Conservation (phyloP, 2,113 vertebrate species). For the Numenius arquata region DNA sequence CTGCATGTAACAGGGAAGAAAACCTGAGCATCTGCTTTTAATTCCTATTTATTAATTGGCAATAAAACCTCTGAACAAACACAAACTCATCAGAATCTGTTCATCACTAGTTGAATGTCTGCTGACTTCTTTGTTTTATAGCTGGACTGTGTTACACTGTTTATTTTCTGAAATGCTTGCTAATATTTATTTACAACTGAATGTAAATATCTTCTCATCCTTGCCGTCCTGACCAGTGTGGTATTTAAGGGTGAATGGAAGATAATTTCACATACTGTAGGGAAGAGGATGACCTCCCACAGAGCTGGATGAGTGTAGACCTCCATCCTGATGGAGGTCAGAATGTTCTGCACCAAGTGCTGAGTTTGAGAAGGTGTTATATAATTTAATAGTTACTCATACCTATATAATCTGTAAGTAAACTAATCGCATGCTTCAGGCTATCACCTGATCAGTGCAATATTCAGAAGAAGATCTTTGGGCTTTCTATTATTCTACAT, state of each 20-base stretch:
- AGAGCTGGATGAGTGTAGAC: background rate
- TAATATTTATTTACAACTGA: background rate
- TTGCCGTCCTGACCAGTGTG: background rate
- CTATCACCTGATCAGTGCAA: background rate
- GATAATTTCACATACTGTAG: background rate
- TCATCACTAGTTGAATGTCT: background rate
- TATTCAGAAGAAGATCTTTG: background rate
- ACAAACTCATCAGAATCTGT: background rate
- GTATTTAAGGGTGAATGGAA: background rate
- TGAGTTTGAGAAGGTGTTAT: background rate
- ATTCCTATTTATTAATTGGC: background rate
- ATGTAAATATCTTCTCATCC: background rate
- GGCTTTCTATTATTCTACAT: background rate
- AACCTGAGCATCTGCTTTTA: background rate
- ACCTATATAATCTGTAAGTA: background rate
- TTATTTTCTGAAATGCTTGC: background rate
- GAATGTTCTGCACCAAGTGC: background rate
- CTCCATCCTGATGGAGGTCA: background rate
- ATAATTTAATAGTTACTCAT: background rate
- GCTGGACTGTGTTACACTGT: background rate
- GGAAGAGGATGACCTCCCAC: background rate
- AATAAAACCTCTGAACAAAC: conserved; percentile 1
- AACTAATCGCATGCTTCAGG: background rate
- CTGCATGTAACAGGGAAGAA: background rate
- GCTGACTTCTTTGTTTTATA: background rate